Evolutionary conservation across 2,888 invertebrate species (phyloP), one percentile per base, ranked within the genome.

Genomic region (Galeopsomyia nigrocyanea): DNA sequence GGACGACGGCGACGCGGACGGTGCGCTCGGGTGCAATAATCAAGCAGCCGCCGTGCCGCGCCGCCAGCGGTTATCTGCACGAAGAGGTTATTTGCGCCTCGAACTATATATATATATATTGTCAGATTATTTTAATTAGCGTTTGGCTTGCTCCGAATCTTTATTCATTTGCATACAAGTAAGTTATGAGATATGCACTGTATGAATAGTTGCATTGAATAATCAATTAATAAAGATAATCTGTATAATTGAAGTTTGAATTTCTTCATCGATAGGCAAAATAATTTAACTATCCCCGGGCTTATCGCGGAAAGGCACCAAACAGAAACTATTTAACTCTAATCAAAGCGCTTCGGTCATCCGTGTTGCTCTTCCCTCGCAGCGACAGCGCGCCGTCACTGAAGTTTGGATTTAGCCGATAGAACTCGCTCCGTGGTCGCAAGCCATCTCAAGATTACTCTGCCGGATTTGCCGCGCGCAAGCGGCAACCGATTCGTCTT

Each of bases 401-500:
- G n/a, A 66, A 71, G 55, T 71, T 66, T 31, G 26, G 31, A 53
- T 46, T 31, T 3, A 10, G 13, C 39, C 60, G 53, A 68, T 39
- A 21, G 53, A 22, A 21, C 21, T n/a, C 1, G 19, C 17, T 67
- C 13, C 39, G 60, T 47, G 64, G 63, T 58, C 46, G 26, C 22
- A 31, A 58, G 58, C 64, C 53, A 70, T 60, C 64, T 64, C 53
- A 19, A 70, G 58, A 64, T 64, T 64, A 53, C 64, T 70, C 53
- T 60, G 22, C 61, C 56, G 56, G 63, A 46, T 57, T 49, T 57
- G 21, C n/a, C 16, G 19, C 16, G 63, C 49, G 46, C 17, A 1
- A n/a, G 26, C 26, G 26, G 5, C 26, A 5, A 5, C 39, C 39
- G 13, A 39, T 13, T 3, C 39, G 39, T 5, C 39, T 39, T 39